Evolutionary conservation across 92 coral and sea anemone genomes (phyloP).

Genomic region (Palythoa grandiflora): DNA sequence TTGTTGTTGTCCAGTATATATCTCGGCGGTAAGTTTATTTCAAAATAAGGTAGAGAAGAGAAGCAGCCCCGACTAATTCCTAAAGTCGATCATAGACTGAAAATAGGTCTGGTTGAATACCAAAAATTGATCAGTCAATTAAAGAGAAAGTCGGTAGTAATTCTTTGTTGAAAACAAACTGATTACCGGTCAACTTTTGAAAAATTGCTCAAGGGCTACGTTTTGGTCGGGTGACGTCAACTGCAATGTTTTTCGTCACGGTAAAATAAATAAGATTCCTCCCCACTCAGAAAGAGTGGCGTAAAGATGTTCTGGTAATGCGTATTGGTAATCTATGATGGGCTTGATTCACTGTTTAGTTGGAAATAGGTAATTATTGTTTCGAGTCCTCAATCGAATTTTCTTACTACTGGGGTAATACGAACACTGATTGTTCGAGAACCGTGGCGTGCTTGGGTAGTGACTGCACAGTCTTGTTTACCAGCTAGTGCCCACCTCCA

Average conservation of each 20-base stretch:
- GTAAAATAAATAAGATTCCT: not conserved
- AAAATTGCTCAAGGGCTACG: not conserved
- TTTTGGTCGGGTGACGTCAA: slow-evolving; percentile 8
- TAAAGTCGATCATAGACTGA: not conserved
- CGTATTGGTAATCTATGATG: not conserved
- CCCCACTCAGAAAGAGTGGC: not conserved
- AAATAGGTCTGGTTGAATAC: not conserved
- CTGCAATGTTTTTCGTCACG: not conserved
- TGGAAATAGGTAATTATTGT: too few relatives aligned
- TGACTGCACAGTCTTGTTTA: too few relatives aligned
- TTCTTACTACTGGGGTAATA: too few relatives aligned
- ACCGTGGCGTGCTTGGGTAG: too few relatives aligned
- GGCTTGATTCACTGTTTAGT: not conserved
- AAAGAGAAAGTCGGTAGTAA: not conserved
- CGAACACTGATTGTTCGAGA: too few relatives aligned
- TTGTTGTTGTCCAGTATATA: not conserved
- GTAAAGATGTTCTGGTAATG: not conserved
- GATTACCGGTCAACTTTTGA: not conserved
- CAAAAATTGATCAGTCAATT: not conserved
- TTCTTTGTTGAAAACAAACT: not conserved
- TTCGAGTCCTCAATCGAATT: too few relatives aligned
- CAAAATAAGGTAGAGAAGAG: too few relatives aligned
- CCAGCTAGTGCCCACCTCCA: too few relatives aligned
- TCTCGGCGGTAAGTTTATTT: too few relatives aligned
- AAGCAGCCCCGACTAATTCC: too few relatives aligned